phyloP scores from a whole-genome alignment of 37 sponge, comb jelly and placozoan species.

The Beroe forskalii region DNA sequence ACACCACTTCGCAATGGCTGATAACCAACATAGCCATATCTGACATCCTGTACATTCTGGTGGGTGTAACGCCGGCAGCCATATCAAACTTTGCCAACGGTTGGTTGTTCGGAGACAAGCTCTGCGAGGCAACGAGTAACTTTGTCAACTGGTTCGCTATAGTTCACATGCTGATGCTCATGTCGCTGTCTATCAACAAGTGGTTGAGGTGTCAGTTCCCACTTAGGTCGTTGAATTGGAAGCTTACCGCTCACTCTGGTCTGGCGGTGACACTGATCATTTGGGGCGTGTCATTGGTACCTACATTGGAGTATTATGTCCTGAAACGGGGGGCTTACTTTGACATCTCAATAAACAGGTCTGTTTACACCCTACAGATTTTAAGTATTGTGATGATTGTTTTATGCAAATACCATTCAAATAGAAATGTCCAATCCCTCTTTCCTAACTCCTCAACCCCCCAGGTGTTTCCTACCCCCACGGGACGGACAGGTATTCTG shows the following conservation, averaged over 20 bases:
- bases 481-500: background rate
- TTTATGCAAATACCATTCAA: too few relatives aligned
- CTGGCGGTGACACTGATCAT: background rate
- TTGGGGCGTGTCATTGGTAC: background rate
- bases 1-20: background rate
- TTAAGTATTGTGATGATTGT: too few relatives aligned
- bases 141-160: conserved; percentile 27
- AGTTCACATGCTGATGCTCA: background rate
- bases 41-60: background rate
- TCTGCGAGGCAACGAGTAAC: background rate
- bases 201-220: conserved; percentile 22
- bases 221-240: background rate
- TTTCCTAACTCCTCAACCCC: too few relatives aligned
- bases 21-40: background rate
- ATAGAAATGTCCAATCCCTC: too few relatives aligned
- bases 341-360: conserved; percentile 9
- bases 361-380: too few relatives aligned
- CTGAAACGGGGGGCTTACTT: background rate
- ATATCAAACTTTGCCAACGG: background rate
- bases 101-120: background rate
- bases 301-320: conserved; percentile 21
- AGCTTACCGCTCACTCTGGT: background rate
- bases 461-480: background rate
- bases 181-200: background rate
- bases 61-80: background rate